A percentile compares a stretch with the other conserved stretches of the same genome.
Evolutionary conservation across 2,888 invertebrate genomes (phyloP).

Genomic region (Griposia aprilina): DNA sequence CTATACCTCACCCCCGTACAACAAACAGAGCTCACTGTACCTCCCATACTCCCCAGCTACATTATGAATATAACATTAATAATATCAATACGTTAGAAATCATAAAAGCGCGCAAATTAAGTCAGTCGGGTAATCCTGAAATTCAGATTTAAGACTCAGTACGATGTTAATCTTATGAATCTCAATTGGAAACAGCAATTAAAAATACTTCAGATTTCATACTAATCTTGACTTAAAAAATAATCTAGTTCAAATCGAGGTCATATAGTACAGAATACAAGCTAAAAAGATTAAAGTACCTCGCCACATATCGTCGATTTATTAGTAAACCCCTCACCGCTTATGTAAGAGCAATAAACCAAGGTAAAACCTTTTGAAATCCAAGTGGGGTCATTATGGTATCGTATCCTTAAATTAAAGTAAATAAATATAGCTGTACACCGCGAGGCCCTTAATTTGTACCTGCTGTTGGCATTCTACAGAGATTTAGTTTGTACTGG

Average conservation of each 20-base stretch:
- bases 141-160: background rate
- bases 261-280: background rate
- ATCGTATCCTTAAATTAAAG: conserved; percentile 82
- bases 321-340: conserved; percentile 29
- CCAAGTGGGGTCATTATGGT: conserved; percentile 78
- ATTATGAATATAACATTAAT: no score
- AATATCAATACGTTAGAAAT: no score
- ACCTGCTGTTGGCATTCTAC: conserved; percentile 75
- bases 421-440: conserved; percentile 84
- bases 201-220: background rate
- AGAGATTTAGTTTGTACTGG: conserved; percentile 56
- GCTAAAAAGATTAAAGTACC: no score
- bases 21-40: conserved; percentile 46
- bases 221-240: no score
- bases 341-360: conserved; percentile 48
- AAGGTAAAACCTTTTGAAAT: conserved; percentile 71
- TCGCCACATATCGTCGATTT: conserved; percentile 22
- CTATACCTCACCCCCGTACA: conserved; percentile 3
- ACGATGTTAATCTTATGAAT: background rate
- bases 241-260: background rate
- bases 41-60: conserved; percentile 39
- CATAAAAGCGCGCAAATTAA: no score
- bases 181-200: background rate
- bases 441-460: conserved; percentile 82
- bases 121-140: background rate